Evolutionary conservation across 2,113 vertebrate genomes (phyloP).

Genomic region (Hyperoodon ampullatus): DNA sequence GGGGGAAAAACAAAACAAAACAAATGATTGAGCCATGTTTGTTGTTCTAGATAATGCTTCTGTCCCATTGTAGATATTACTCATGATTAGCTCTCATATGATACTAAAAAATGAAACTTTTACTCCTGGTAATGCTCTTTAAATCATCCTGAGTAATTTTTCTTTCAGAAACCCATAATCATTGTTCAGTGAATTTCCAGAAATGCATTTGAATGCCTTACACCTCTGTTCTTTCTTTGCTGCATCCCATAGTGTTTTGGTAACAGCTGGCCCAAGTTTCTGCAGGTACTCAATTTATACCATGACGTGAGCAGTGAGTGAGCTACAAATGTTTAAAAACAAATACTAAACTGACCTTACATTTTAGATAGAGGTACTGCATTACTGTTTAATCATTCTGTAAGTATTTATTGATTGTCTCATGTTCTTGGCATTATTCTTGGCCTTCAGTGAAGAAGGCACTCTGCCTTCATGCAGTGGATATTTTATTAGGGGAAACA

Average conservation of each 20-base stretch:
- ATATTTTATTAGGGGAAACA: not conserved
- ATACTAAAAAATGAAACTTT: slow-evolving; percentile 40
- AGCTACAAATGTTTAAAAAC: slow-evolving; percentile 17
- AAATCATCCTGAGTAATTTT: slow-evolving; percentile 36
- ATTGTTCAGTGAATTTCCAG: slow-evolving; percentile 26
- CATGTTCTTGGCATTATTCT: not conserved
- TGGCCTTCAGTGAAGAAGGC: not conserved
- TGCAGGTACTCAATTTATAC: slow-evolving; percentile 14
- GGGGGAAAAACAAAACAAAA: not conserved
- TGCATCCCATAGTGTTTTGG: not conserved
- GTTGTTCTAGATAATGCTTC: not conserved
- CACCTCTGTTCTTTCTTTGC: not conserved
- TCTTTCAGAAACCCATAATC: slow-evolving; percentile 53
- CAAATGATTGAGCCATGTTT: not conserved
- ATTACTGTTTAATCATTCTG: not conserved
- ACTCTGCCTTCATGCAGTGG: not conserved
- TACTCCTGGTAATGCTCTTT: not conserved
- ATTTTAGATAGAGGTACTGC: not conserved
- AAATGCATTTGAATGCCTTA: slow-evolving; percentile 30
- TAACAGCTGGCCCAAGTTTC: slow-evolving; percentile 56
- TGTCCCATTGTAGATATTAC: not conserved
- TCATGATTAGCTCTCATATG: not conserved
- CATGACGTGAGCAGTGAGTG: not conserved
- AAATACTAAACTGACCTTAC: not conserved
- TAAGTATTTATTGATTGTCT: not conserved